These are phyloP conservation scores for Corbicula japonica DNA, from an alignment of 2,888 invertebrate species.

Conservation along the genomic window DNA sequence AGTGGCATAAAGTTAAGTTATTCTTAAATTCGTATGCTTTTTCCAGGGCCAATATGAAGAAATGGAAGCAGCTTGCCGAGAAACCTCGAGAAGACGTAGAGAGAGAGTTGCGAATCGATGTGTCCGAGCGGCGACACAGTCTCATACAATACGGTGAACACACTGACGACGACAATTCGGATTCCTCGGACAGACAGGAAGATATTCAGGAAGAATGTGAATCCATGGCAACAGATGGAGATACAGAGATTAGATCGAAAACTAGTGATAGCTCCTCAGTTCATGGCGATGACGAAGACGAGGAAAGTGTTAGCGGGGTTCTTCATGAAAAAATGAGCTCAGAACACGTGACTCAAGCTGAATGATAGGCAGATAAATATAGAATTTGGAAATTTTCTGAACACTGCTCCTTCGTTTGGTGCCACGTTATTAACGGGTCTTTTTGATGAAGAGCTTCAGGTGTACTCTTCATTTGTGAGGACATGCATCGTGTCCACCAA, in stretches of 20 bases:
- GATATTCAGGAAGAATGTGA: slow-evolving; percentile 52
- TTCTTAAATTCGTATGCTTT: neutral
- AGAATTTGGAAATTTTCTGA: too few relatives aligned
- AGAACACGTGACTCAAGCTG: slow-evolving; percentile 8
- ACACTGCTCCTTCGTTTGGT: too few relatives aligned
- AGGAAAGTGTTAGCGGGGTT: neutral
- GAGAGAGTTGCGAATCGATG: slow-evolving; percentile 55
- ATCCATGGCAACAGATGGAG: slow-evolving; percentile 30
- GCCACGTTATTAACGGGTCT: too few relatives aligned
- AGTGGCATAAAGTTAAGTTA: too few relatives aligned
- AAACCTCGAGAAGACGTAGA: slow-evolving; percentile 79
- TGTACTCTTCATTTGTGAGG: too few relatives aligned
- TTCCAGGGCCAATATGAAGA: slow-evolving; percentile 88
- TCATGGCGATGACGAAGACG: slow-evolving; percentile 16
- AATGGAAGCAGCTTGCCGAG: slow-evolving; percentile 89
- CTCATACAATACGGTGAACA: slow-evolving; percentile 62
- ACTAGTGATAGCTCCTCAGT: slow-evolving; percentile 21
- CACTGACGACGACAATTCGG: slow-evolving; percentile 46
- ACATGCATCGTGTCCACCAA: too few relatives aligned
- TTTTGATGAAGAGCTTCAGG: too few relatives aligned
- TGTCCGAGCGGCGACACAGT: slow-evolving; percentile 54
- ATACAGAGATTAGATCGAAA: slow-evolving; percentile 19
- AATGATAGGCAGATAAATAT: too few relatives aligned
- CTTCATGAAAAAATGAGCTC: slow-evolving; percentile 8
- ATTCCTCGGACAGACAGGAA: slow-evolving; percentile 42